phyloP scores from a whole-genome alignment of 2,113 vertebrate genomes.

The Balaenoptera acutorostrata region DNA sequence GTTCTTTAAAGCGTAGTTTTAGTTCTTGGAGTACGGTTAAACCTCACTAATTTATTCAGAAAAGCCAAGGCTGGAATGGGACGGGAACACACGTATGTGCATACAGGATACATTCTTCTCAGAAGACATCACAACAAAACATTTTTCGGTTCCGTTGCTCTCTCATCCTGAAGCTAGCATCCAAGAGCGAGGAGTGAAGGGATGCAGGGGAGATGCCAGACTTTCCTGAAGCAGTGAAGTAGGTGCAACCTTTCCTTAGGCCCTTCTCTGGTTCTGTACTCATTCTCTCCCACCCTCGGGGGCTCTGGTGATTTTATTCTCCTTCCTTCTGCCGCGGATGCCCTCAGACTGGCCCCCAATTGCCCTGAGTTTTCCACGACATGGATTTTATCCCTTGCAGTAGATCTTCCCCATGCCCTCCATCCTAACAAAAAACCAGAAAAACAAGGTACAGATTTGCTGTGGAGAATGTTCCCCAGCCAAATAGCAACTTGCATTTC shows the following conservation, averaged over 20 bases:
- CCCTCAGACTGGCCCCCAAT: background rate
- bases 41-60: background rate
- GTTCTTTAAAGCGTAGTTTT: background rate
- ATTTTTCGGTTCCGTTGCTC: background rate
- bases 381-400: background rate
- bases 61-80: background rate
- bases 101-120: background rate
- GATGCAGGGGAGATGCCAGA: background rate
- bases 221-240: background rate
- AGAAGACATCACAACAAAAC: background rate
- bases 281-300: background rate
- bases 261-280: background rate
- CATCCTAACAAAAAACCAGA: background rate
- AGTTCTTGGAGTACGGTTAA: background rate
- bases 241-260: background rate
- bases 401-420: background rate
- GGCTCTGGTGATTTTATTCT: background rate
- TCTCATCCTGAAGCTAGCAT: background rate
- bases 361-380: background rate
- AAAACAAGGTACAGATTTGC: background rate
- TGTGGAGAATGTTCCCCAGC: background rate
- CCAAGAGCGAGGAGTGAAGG: background rate
- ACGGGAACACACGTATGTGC: background rate
- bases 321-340: background rate
- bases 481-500: background rate